Evolutionary conservation across 1,140 invertebrate genomes (phyloP), one percentile per base, ranked within the genome.

Genomic region (Theocolax elegans): DNA sequence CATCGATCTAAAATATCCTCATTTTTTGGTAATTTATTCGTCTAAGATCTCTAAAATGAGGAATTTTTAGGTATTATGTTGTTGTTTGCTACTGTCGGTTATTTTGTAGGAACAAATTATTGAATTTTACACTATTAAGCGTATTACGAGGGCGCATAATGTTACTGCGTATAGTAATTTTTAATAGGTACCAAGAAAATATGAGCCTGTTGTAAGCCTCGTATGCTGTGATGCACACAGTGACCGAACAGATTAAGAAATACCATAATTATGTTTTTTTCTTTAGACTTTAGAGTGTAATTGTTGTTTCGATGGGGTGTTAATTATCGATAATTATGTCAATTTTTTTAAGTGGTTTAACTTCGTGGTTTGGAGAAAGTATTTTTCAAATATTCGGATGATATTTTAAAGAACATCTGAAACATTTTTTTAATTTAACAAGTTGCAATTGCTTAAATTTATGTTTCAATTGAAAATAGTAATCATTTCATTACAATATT

Each of bases 41-140:
- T 35, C 49, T 23, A 63, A 65, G 54, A 71, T 71, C 51, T 65
- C 62, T n/a, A 59, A 56, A 71, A 19, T 42, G 51, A 71, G 27
- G 62, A 48, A 27, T 51, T 71, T 65, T n/a, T 71, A 8, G 51
- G 51, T 44, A 66, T 13, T 35, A 71, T 58, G 54, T 67, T 67
- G 38, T 42, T 71, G 60, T 63, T 70, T 58, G 23, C 59, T 58
- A 64, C 44, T 59, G 54, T 59, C 62, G 63, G 19, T 65, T 66
- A 66, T 51, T 49, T 35, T 65, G 46, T 71, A 71, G 62, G 54
- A 71, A 66, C 44, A 71, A 71, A 66, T 60, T 71, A 71, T 65
- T 71, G 13, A 71, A 65, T 71, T 73, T 62, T 63, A 70, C 63
- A 70, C 15, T 53, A 42, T n/a, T n/a, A 73, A 40, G 35, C 31